Percentiles rank a stretch among this genome's conserved stretches.
Evolutionary conservation across 2,113 vertebrate species (phyloP).

Genomic region (Gobio gobio): DNA sequence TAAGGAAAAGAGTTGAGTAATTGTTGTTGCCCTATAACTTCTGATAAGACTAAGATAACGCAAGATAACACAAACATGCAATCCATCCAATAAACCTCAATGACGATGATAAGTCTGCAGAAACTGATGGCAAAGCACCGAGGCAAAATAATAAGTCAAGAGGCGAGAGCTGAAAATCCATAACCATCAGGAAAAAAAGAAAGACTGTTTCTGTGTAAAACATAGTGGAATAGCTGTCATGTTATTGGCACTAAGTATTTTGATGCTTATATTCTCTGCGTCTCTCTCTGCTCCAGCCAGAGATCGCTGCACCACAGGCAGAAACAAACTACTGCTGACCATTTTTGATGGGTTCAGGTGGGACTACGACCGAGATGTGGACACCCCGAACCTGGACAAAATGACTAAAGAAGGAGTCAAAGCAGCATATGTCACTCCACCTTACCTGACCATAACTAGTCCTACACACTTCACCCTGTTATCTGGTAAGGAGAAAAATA

Average conservation of each 20-base stretch:
- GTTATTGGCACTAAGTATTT: constrained; percentile 25
- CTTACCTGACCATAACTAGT: constrained; percentile 84
- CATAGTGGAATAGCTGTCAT: not conserved
- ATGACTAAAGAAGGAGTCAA: constrained; percentile 82
- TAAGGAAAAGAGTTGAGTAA: constrained; percentile 14
- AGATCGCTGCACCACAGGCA: constrained; percentile 14
- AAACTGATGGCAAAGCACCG: constrained; percentile 16
- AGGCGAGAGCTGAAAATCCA: not conserved
- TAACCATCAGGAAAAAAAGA: not conserved
- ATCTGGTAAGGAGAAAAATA: constrained; percentile 75
- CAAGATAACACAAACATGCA: constrained; percentile 38
- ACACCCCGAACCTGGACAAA: constrained; percentile 82
- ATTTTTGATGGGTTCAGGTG: constrained; percentile 86
- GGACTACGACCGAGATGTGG: constrained; percentile 84
- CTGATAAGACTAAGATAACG: constrained; percentile 42
- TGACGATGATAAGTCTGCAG: constrained; percentile 3
- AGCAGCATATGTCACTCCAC: constrained; percentile 79
- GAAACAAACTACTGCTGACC: constrained; percentile 48
- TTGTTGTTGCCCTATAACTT: not conserved
- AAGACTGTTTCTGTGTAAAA: not conserved
- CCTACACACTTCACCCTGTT: constrained; percentile 88
- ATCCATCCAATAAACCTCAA: constrained; percentile 15
- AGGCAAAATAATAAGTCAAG: not conserved
- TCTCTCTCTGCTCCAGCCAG: constrained; percentile 17
- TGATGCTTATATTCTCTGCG: constrained; percentile 11